Conservation (phyloP, 1,140 invertebrate genomes). For the Meloidogyne exigua region DNA sequence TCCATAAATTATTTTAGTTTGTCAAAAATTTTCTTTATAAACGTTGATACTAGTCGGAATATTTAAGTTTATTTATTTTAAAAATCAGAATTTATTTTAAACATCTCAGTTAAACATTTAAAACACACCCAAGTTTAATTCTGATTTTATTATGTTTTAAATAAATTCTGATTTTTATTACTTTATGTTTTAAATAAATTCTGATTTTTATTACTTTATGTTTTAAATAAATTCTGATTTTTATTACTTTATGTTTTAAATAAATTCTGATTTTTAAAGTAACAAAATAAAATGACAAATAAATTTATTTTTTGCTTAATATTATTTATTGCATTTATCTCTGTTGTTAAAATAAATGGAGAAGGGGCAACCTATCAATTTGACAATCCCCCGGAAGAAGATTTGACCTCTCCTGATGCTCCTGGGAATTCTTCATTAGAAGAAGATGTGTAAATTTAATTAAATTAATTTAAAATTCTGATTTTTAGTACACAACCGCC, state of each 20-base stretch:
- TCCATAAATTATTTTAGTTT: too few relatives aligned
- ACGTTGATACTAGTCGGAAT: too few relatives aligned
- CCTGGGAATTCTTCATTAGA: not conserved
- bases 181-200: not conserved
- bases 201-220: not conserved
- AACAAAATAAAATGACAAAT: not conserved
- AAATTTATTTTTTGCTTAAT: not conserved
- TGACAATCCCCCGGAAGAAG: not conserved
- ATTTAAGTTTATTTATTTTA: too few relatives aligned
- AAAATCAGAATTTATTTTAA: too few relatives aligned
- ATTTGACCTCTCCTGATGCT: not conserved
- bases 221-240: not conserved
- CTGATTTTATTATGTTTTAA: not conserved
- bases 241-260: not conserved
- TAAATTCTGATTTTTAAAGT: not conserved
- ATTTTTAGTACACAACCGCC: not conserved
- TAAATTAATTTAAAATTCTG: not conserved
- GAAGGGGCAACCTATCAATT: not conserved
- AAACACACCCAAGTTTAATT: too few relatives aligned
- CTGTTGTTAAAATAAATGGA: not conserved
- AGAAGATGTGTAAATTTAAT: not conserved
- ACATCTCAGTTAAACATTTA: too few relatives aligned
- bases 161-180: not conserved
- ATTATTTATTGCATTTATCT: not conserved
- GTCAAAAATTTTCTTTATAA: too few relatives aligned